These are phyloP conservation scores for Cephus sareptanus DNA, from an alignment of 2,888 invertebrate species.

Conservation along the genomic window DNA sequence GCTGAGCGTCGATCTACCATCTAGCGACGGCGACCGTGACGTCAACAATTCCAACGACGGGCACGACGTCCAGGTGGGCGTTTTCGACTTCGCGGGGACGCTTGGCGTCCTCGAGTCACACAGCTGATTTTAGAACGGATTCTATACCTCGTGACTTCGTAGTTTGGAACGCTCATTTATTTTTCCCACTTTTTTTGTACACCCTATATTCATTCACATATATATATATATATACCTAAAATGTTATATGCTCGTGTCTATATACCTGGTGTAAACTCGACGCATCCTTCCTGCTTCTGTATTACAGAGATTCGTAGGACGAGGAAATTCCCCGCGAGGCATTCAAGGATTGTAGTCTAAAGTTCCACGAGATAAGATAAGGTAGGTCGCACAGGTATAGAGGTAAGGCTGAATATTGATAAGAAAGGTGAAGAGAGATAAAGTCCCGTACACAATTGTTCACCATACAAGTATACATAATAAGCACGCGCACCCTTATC, in stretches of 20 bases:
- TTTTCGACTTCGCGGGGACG: not conserved
- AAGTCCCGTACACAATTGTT: not conserved
- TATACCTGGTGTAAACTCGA: not conserved
- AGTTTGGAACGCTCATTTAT: not conserved
- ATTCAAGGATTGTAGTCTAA: not conserved
- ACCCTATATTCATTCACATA: not conserved
- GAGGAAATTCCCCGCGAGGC: not conserved
- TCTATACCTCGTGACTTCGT: not conserved
- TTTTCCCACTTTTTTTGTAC: not conserved
- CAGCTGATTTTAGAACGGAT: not conserved
- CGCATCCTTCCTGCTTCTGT: not conserved
- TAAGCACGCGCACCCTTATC: not conserved
- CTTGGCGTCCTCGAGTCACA: not conserved
- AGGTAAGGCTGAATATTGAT: not conserved
- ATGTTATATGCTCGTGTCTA: not conserved
- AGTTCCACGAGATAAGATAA: not conserved
- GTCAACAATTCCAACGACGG: not conserved
- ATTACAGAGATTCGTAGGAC: not conserved
- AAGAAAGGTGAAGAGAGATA: not conserved
- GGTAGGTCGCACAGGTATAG: not conserved
- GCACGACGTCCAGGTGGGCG: not conserved
- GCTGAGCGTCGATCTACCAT: not conserved
- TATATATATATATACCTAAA: not conserved
- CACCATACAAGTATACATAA: not conserved
- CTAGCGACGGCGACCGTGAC: not conserved